Base-by-base conservation (phyloP, 1,140 invertebrate genomes). In the Coenobita brevimanus region DNA sequence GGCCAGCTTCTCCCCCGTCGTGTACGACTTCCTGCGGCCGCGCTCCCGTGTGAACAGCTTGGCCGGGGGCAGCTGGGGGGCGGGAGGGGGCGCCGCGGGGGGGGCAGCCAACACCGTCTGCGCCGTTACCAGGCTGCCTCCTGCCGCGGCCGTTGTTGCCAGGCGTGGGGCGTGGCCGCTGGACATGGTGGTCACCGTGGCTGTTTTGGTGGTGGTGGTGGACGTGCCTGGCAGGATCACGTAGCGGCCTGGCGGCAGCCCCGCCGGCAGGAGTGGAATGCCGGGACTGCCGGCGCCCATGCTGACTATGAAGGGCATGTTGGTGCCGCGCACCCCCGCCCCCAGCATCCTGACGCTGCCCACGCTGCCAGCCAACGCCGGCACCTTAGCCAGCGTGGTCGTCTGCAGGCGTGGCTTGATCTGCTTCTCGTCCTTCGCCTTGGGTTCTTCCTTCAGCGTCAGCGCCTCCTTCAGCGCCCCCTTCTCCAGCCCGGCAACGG, bases 221-320 rank as follows among this genome's bases (percentile, higher is more conserved):
- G 80, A 82, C 33, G 86, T 89, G 21, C 89, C 87, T 21, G 89
- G 88, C 38, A 90, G 80, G 69, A 90, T 90, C 62, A 90, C 89
- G 73, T 90, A 90, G 46, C 89, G 81, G 8, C 89, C 89, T 10
- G 89, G 89, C 36, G 89, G 89, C 27, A 90, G 84, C 21, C 88
- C 88, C 10, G 89, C 89, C 46, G 89, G 88, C n/a, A 90, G 84
- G 30, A 90, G 87, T 50, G 89, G 88, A 50, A 89, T 81, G 33
- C 78, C 88, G 30, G 87, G 43, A 8, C 67, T 85, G 13, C 83
- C 84, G 36, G 79, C 83, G 27, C 82, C 82, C 90, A 90, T 90
- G 80, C 88, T 90, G 8, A 90, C 78, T 41, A 90, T 80, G 13
- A 90, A 88, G 67, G 90, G 90, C 75, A 90, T 80, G 38, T 85